phyloP scores from a whole-genome alignment of 2,797 vertebrate species.

The Limosa lapponica region DNA sequence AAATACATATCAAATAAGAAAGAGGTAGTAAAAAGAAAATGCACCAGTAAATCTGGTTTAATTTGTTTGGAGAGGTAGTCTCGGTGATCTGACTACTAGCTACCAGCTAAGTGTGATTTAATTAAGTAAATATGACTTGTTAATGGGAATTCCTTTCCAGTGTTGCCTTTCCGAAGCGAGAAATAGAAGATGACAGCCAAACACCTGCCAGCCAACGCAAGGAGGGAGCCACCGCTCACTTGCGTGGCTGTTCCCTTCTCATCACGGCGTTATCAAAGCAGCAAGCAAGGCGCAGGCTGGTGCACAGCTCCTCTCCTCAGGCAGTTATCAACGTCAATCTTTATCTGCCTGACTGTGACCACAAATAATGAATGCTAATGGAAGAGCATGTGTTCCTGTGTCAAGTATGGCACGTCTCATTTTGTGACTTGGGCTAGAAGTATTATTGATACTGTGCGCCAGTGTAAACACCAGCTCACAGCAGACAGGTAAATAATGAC shows the following conservation, averaged over 20 bases:
- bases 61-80: neutral
- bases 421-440: neutral
- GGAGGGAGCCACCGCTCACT: neutral
- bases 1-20: neutral
- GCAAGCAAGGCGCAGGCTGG: neutral
- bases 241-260: neutral
- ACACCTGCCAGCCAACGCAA: neutral
- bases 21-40: neutral
- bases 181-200: neutral
- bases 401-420: neutral
- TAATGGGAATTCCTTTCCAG: neutral
- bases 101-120: neutral
- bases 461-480: neutral
- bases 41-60: neutral
- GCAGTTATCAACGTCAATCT: neutral
- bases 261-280: neutral
- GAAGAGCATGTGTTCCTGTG: neutral
- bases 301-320: neutral
- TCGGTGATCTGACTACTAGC: neutral
- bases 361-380: neutral
- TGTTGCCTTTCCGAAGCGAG: neutral
- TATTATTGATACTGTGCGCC: rapidly evolving
- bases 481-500: neutral
- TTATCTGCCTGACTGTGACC: neutral
- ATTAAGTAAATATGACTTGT: neutral